These are phyloP conservation scores for Silvanus unidentatus DNA, from an alignment of 2,888 invertebrate species.

Conservation along the genomic window DNA sequence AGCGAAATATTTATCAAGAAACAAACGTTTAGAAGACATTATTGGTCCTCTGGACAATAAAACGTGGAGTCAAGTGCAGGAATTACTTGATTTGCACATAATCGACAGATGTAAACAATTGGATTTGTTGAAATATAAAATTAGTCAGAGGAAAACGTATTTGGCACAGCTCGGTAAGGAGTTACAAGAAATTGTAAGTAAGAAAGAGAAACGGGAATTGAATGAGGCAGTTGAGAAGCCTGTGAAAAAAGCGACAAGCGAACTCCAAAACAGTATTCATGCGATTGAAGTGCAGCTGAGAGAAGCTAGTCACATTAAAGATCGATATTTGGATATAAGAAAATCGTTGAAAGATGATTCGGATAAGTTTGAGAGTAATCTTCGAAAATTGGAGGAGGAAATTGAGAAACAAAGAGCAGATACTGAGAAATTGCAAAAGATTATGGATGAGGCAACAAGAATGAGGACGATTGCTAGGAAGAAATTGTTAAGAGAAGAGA, in stretches of 20 bases:
- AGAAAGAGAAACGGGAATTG: slow-evolving; percentile 50
- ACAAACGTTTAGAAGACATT: slow-evolving; percentile 31
- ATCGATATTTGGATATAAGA: slow-evolving; percentile 69
- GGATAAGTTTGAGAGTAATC: slow-evolving; percentile 66
- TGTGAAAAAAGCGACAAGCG: slow-evolving; percentile 63
- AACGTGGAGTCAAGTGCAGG: slow-evolving; percentile 48
- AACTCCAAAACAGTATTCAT: slow-evolving; percentile 76
- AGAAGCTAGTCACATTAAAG: slow-evolving; percentile 72
- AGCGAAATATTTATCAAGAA: slow-evolving; percentile 35
- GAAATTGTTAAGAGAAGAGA: slow-evolving; percentile 63
- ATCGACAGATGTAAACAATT: slow-evolving; percentile 67
- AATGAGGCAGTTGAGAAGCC: slow-evolving; percentile 48
- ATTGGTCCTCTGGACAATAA: slow-evolving; percentile 49
- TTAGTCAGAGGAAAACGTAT: slow-evolving; percentile 56
- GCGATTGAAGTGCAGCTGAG: slow-evolving; percentile 75
- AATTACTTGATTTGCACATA: slow-evolving; percentile 61
- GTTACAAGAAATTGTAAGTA: slow-evolving; percentile 57
- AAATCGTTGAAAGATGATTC: slow-evolving; percentile 64
- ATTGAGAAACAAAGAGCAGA: slow-evolving; percentile 65
- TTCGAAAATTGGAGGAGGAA: slow-evolving; percentile 63
- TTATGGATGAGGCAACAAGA: slow-evolving; percentile 68
- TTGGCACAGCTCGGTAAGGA: slow-evolving; percentile 55
- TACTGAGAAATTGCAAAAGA: slow-evolving; percentile 65
- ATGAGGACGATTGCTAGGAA: slow-evolving; percentile 65
- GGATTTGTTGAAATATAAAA: slow-evolving; percentile 66